phyloP scores from a whole-genome alignment of 2,113 vertebrate genomes.

The Butorides virescens region DNA sequence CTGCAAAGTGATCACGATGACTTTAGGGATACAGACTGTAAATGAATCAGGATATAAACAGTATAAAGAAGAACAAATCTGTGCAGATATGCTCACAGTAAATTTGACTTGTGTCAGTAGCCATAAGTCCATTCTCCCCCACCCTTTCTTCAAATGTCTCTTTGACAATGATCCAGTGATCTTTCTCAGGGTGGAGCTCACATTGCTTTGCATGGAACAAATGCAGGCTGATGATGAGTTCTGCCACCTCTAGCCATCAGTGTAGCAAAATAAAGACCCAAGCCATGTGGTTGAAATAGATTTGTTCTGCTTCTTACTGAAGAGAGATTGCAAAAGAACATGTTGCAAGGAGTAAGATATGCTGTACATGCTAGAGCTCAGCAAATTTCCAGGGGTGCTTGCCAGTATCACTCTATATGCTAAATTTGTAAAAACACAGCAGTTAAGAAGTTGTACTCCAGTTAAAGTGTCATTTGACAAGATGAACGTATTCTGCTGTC shows the following conservation, averaged over 20 bases:
- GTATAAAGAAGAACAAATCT: background rate
- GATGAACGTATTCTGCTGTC: conserved; percentile 33
- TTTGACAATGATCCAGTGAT: background rate
- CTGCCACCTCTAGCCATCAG: background rate
- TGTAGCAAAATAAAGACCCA: background rate
- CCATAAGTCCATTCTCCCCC: background rate
- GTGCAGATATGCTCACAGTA: background rate
- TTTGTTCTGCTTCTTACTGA: conserved; percentile 9
- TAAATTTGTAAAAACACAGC: conserved; percentile 62
- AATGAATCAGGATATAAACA: background rate
- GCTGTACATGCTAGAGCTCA: background rate
- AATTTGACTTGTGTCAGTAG: background rate
- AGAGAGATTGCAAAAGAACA: background rate
- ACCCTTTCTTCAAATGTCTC: background rate
- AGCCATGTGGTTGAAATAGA: background rate
- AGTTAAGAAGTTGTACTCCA: conserved; percentile 48
- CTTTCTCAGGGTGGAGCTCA: background rate
- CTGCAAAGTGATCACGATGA: background rate
- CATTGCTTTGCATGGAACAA: background rate
- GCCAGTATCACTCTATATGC: conserved; percentile 46
- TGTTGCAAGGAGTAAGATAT: background rate
- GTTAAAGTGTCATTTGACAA: conserved; percentile 41
- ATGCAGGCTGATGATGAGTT: background rate
- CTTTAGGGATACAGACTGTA: background rate
- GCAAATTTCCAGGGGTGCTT: conserved; percentile 28